Percentiles rank a stretch among this genome's conserved stretches.
Conservation (phyloP, 2,888 invertebrate species). For the Platycnemis pennipes region DNA sequence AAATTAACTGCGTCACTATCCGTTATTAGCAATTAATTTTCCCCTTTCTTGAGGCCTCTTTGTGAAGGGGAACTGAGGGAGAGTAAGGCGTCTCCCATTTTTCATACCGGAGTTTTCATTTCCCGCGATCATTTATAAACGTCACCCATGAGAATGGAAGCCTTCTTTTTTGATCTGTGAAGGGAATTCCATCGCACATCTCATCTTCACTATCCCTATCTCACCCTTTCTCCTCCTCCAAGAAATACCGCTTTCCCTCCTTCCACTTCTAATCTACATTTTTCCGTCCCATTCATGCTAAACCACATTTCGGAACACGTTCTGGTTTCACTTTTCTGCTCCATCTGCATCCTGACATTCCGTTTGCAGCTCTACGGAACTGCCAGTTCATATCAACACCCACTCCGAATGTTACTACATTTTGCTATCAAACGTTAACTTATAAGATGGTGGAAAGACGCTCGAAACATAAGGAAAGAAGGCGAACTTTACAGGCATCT, state of each 20-base stretch:
- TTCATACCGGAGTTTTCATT: conserved; percentile 13
- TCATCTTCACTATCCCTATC: not conserved
- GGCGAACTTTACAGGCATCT: too few relatives aligned
- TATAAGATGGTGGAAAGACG: too few relatives aligned
- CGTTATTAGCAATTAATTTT: not conserved
- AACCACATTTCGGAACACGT: not conserved
- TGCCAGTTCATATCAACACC: not conserved
- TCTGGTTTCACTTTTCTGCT: not conserved
- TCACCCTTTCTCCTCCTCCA: not conserved
- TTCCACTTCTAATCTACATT: not conserved
- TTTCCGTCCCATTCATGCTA: not conserved
- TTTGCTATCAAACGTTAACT: too few relatives aligned
- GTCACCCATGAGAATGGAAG: conserved; percentile 49
- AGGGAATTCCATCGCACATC: conserved; percentile 51
- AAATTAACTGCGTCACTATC: not conserved
- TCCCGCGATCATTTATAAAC: conserved; percentile 53
- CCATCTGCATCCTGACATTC: not conserved
- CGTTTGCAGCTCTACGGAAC: not conserved
- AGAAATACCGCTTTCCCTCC: not conserved
- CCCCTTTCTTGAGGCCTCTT: not conserved
- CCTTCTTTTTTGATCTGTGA: conserved; percentile 38
- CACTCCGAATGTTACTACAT: too few relatives aligned
- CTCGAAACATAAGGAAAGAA: too few relatives aligned
- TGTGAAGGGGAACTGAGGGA: not conserved
- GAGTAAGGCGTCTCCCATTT: not conserved